Evolutionary conservation across 1,140 invertebrate species (phyloP), one percentile per base, ranked within the genome.

Genomic region (Portunus trituberculatus): DNA sequence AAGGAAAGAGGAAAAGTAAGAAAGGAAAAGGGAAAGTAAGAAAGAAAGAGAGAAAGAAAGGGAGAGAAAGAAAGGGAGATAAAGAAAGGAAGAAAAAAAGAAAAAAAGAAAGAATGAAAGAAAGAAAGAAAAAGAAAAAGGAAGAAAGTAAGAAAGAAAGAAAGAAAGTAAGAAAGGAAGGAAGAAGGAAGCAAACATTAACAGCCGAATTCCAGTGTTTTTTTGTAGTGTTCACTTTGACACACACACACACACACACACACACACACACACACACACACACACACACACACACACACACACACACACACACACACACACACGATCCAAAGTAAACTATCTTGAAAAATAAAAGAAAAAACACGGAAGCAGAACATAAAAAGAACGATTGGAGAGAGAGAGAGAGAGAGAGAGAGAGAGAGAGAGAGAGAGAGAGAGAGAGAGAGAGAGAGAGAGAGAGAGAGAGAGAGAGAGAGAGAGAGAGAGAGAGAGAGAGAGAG

Each of bases 391-490:
- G n/a, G 46, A 84, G 92, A 67, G n/a, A 20, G n/a, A 76, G 46
- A 93, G 46, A 20, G n/a, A n/a, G 46, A 84, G 92, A 67, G n/a
- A 20, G n/a, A 76, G 46, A 93, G 46, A 20, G n/a, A n/a, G 46
- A 84, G 92, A 67, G n/a, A 20, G n/a, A 76, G 46, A 93, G 46
- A 20, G n/a, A n/a, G 46, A 84, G 92, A 67, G n/a, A 20, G n/a
- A 76, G 46, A 93, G 46, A 20, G n/a, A n/a, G 46, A 84, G 92
- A 67, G n/a, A 20, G n/a, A 76, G 46, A 93, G 46, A 20, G n/a
- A n/a, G 46, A 84, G 92, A 67, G n/a, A 20, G n/a, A 76, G 46
- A 93, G 46, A 20, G n/a, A n/a, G 46, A 84, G 92, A 67, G n/a
- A 20, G n/a, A 76, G 46, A 93, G 46, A 20, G n/a, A n/a, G 46